These are phyloP conservation scores for Rhagonycha fulva DNA, from an alignment of 2,888 invertebrate genomes.

Conservation along the genomic window DNA sequence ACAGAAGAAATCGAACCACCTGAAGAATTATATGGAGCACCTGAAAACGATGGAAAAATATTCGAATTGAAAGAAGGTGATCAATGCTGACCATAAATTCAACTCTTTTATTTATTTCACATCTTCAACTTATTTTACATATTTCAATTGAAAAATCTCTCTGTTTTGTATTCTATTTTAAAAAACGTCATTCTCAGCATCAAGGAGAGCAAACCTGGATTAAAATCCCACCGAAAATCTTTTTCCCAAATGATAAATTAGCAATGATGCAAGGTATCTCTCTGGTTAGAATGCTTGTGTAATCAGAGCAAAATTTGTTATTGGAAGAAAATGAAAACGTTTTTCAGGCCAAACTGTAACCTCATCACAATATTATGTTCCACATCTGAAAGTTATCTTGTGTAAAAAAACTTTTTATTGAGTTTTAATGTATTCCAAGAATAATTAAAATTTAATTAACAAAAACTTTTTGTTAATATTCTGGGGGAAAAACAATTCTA, in stretches of 20 bases:
- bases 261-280: not conserved
- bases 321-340: not conserved
- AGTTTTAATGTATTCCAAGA: too few species aligned
- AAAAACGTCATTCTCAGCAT: constrained; percentile 1
- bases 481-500: not conserved
- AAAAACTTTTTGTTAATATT: not conserved
- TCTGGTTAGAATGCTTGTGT: not conserved
- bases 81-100: constrained; percentile 46
- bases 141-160: constrained; percentile 13
- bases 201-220: too few species aligned
- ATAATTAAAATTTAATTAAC: too few species aligned
- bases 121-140: constrained; percentile 13
- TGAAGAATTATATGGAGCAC: constrained; percentile 56
- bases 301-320: not conserved
- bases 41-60: constrained; percentile 62
- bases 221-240: not conserved
- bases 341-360: not conserved
- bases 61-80: constrained; percentile 61
- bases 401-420: not conserved
- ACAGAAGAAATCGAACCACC: constrained; percentile 38
- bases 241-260: not conserved
- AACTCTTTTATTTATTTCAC: constrained; percentile 21
- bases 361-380: not conserved
- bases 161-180: constrained; percentile 26
- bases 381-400: not conserved